Evolutionary conservation across 2,797 vertebrate species (phyloP).

Genomic region (Botia kubotai): DNA sequence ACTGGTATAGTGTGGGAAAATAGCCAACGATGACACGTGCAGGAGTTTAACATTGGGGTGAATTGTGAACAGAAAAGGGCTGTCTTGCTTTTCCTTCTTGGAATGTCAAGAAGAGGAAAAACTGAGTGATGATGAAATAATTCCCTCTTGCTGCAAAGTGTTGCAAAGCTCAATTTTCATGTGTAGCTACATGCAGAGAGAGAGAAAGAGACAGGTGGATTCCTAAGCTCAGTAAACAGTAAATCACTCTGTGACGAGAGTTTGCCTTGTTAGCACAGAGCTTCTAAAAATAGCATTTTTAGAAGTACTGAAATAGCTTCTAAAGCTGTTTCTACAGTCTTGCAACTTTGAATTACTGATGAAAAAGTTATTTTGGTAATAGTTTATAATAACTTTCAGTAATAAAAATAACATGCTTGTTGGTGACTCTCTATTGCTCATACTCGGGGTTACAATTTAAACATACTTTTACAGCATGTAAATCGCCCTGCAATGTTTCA

Average conservation of each 20-base stretch:
- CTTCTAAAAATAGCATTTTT: neutral
- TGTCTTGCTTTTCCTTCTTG: conserved; percentile 66
- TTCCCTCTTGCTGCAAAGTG: conserved; percentile 28
- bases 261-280: neutral
- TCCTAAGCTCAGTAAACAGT: neutral
- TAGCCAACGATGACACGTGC: conserved; percentile 74
- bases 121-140: conserved; percentile 48
- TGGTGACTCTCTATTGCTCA: neutral
- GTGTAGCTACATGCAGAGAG: conserved; percentile 10
- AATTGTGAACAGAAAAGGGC: conserved; percentile 59
- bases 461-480: no score
- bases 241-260: neutral
- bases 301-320: no score
- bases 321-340: no score
- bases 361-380: no score
- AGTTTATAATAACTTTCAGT: no score
- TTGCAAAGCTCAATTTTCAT: conserved; percentile 29
- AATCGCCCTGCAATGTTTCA: no score
- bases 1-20: conserved; percentile 78
- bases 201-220: conserved; percentile 37
- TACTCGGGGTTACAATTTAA: no score
- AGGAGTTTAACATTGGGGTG: conserved; percentile 68
- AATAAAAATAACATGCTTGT: neutral
- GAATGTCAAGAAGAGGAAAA: conserved; percentile 44
- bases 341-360: no score